These are phyloP conservation scores for Melanocharis versteri DNA, from an alignment of 2,113 vertebrate genomes.

Conservation along the genomic window DNA sequence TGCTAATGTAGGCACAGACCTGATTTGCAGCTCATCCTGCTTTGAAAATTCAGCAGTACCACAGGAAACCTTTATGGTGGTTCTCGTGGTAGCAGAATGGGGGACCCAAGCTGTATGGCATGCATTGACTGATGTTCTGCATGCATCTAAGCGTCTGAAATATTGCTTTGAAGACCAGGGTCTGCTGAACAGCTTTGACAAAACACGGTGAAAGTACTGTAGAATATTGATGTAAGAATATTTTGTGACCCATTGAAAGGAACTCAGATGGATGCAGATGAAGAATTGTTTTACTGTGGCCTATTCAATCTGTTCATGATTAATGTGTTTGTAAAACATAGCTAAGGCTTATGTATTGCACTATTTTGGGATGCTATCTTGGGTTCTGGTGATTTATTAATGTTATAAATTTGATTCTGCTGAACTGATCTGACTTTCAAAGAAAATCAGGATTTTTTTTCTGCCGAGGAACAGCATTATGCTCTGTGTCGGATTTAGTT, in stretches of 20 bases:
- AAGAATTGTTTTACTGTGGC: not conserved
- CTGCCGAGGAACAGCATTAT: not conserved
- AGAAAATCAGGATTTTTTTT: conserved; percentile 5
- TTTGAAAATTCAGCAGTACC: not conserved
- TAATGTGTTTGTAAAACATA: conserved; percentile 31
- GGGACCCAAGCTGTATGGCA: not conserved
- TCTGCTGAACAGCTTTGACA: not conserved
- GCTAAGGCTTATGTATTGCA: not conserved
- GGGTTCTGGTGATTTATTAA: conserved; percentile 22
- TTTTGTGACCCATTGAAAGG: not conserved
- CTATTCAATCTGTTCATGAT: not conserved
- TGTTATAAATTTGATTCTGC: conserved; percentile 15
- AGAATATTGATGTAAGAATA: not conserved
- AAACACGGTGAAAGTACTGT: not conserved
- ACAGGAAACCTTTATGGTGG: not conserved
- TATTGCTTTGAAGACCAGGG: not conserved
- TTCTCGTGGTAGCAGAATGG: not conserved
- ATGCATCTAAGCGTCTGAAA: not conserved
- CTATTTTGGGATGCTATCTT: conserved; percentile 27
- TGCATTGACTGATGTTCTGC: not conserved
- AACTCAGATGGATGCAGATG: not conserved
- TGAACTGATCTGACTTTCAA: not conserved
- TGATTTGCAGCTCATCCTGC: not conserved
- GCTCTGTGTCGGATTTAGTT: not conserved
- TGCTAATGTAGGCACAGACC: not conserved